phyloP scores from a whole-genome alignment of 2,888 invertebrate genomes.

The Dolomedes plantarius region DNA sequence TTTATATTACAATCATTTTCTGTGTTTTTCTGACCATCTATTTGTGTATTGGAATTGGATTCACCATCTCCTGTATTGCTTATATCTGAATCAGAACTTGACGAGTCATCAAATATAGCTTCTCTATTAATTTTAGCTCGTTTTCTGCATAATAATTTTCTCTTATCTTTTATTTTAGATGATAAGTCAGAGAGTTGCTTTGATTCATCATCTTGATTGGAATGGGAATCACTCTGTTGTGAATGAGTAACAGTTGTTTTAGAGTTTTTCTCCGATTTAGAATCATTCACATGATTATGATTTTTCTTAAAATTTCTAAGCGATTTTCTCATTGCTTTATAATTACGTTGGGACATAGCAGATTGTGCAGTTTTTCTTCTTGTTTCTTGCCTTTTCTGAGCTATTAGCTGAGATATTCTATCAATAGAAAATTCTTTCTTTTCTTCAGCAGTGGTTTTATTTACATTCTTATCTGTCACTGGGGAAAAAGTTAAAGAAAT shows the following conservation, averaged over 20 bases:
- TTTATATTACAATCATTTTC: constrained; percentile 2
- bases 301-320: not conserved
- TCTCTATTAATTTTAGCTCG: constrained; percentile 30
- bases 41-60: not conserved
- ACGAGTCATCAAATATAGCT: not conserved
- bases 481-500: not conserved
- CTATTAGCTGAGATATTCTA: constrained; percentile 64
- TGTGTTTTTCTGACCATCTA: not conserved
- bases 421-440: constrained; percentile 23
- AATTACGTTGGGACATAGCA: not conserved
- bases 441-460: not conserved
- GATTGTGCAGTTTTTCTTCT: constrained; percentile 24
- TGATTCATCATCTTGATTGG: not conserved
- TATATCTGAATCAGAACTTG: constrained; percentile 62
- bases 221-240: not conserved
- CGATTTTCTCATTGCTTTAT: not conserved
- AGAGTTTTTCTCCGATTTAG: not conserved
- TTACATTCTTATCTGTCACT: not conserved
- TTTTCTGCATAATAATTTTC: constrained; percentile 30
- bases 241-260: not conserved
- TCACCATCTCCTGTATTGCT: not conserved
- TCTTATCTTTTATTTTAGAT: constrained; percentile 36
- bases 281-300: not conserved
- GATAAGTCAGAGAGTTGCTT: not conserved
- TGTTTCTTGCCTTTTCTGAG: constrained; percentile 56